These are phyloP conservation scores for Sciurus carolinensis DNA, from an alignment of 2,797 vertebrate species.

Conservation along the genomic window DNA sequence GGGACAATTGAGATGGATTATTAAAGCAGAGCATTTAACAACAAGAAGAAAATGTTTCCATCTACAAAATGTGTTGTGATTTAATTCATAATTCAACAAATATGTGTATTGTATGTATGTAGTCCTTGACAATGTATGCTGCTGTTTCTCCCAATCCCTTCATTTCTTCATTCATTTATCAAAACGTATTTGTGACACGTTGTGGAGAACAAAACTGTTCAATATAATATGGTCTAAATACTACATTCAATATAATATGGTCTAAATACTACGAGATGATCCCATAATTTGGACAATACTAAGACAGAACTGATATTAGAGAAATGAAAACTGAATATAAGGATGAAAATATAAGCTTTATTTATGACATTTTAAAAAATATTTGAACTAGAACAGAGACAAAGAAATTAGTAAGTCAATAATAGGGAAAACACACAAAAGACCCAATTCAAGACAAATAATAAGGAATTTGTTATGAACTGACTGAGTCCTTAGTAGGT, in stretches of 20 bases:
- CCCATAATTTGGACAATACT: background rate
- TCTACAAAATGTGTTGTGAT: background rate
- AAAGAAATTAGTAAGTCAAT: background rate
- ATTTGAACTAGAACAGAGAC: background rate
- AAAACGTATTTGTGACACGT: background rate
- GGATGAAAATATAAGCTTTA: background rate
- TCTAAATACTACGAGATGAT: background rate
- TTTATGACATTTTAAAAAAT: background rate
- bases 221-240: background rate
- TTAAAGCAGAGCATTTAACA: background rate
- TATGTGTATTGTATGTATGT: background rate
- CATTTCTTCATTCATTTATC: conserved; percentile 9
- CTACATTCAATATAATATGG: background rate
- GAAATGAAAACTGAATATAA: background rate
- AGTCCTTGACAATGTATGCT: background rate
- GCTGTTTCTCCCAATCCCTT: background rate
- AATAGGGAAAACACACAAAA: background rate
- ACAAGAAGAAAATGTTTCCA: background rate
- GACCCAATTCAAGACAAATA: background rate
- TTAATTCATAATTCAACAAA: background rate
- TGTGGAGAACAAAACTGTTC: background rate
- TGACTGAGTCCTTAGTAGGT: background rate
- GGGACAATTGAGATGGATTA: background rate
- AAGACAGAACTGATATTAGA: background rate
- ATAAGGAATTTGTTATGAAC: background rate